Evolutionary conservation across 2,797 vertebrate genomes (phyloP).

Genomic region (Gymnocypris eckloni): DNA sequence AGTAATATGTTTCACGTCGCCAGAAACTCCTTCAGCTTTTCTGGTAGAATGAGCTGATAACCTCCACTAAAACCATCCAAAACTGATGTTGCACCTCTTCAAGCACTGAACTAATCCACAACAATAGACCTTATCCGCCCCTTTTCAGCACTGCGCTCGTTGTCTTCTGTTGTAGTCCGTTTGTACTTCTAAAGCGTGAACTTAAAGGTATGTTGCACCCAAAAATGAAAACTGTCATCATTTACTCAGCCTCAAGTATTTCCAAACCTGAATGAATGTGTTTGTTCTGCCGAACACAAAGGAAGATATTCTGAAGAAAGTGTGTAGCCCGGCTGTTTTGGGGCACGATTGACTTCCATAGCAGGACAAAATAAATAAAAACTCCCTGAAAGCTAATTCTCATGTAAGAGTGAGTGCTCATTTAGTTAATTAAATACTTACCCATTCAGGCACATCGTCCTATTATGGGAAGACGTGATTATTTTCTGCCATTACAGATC

Average conservation of each 20-base stretch:
- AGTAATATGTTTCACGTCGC: neutral
- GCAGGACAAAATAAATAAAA: neutral
- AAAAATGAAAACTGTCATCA: no score
- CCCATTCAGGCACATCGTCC: slow-evolving; percentile 9
- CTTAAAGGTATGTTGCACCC: neutral
- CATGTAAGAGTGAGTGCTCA: neutral
- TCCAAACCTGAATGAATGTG: no score
- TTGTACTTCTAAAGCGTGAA: neutral
- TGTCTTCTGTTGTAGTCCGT: neutral
- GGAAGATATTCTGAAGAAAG: no score
- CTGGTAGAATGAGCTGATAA: neutral
- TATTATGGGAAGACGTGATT: neutral
- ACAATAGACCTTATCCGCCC: neutral
- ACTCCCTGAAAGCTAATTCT: neutral
- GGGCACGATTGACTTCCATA: no score
- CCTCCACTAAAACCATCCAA: neutral
- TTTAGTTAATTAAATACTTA: slow-evolving; percentile 21
- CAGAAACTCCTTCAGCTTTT: neutral
- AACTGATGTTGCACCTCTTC: neutral
- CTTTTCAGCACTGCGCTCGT: no score
- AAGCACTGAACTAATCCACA: neutral
- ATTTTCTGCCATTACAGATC: slow-evolving; percentile 7
- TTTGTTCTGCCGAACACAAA: no score
- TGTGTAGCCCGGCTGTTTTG: no score
- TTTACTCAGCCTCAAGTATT: no score